Conservation (phyloP, 2,113 vertebrate genomes). For the Scopus umbretta region DNA sequence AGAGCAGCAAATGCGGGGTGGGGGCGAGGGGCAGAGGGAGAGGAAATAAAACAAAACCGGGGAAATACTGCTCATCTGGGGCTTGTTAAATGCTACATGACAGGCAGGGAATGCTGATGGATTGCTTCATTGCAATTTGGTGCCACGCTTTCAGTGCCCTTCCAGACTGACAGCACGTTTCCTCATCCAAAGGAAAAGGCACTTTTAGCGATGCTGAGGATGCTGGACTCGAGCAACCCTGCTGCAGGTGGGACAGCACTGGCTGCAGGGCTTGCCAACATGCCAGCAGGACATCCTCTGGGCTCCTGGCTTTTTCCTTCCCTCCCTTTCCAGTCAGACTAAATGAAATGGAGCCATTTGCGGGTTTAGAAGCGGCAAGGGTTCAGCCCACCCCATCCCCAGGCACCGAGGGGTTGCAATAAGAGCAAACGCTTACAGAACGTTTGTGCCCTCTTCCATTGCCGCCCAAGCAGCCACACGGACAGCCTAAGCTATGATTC, state of each 20-base stretch:
- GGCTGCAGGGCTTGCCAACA: background rate
- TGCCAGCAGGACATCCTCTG: background rate
- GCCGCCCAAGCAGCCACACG: background rate
- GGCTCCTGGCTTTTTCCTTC: background rate
- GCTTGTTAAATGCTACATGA: background rate
- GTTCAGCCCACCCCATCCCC: background rate
- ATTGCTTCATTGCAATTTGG: background rate
- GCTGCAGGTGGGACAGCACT: background rate
- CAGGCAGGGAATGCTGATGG: background rate
- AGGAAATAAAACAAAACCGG: background rate
- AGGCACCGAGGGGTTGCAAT: background rate
- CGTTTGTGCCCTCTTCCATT: background rate
- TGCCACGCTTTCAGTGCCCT: background rate
- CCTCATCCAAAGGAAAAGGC: background rate
- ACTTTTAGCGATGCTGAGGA: background rate
- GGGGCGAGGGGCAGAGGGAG: too few relatives aligned
- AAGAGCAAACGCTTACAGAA: background rate
- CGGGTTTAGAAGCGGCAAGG: background rate
- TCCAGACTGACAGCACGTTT: background rate
- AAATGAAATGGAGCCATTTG: background rate
- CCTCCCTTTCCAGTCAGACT: background rate
- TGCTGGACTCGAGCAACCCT: fast-evolving
- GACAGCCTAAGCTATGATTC: background rate
- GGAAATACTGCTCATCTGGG: background rate
- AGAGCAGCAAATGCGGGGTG: background rate